Evolutionary conservation across 1,140 invertebrate genomes (phyloP), one percentile per base, ranked within the genome.

Genomic region (Nasonia vitripennis): DNA sequence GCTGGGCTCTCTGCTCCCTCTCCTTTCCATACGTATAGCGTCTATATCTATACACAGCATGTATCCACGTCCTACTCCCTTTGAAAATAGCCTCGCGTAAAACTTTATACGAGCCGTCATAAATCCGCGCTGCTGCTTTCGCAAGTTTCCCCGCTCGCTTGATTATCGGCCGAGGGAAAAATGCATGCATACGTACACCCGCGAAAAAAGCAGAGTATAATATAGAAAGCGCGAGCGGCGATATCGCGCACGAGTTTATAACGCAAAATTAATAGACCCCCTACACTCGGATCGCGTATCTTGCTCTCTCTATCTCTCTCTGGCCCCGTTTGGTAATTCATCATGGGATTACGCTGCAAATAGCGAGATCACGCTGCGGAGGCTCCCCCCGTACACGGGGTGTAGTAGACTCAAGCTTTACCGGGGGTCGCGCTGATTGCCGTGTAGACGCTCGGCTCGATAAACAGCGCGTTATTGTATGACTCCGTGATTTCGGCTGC

Each of bases 191-290:
- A 17, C 34, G 12, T 31, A 9, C 12, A 31, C 3, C 2, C n/a
- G n/a, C 6, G 27, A 45, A 12, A 48, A 73, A 81, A 12, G 73
- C 20, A n/a, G 45, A 27, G 48, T 31, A 31, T 31, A 73, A 73
- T n/a, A 34, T 34, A 77, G 74, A 83, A 17, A 70, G 75, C 7
- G 45, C 80, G 41, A 37, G 45, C 41, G 1, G 27, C 17, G 6
- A 1, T 41, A 6, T 17, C 48, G 31, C 45, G 79, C 80, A 27
- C 81, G 86, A 90, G 89, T 92, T 93, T 91, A 90, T 92, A 93
- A 93, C 90, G 91, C 87, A 93, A 93, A 92, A 93, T 93, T 93
- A 93, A 93, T 93, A 92, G 92, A 93, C 89, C 91, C 92, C 91
- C 91, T 91, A 55, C 17, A 62, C 27, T 31, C 23, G 7, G n/a